A percentile compares a stretch with the other conserved stretches of the same genome.
Evolutionary conservation across 2,888 invertebrate genomes (phyloP).

Genomic region (Smittia sp.): DNA sequence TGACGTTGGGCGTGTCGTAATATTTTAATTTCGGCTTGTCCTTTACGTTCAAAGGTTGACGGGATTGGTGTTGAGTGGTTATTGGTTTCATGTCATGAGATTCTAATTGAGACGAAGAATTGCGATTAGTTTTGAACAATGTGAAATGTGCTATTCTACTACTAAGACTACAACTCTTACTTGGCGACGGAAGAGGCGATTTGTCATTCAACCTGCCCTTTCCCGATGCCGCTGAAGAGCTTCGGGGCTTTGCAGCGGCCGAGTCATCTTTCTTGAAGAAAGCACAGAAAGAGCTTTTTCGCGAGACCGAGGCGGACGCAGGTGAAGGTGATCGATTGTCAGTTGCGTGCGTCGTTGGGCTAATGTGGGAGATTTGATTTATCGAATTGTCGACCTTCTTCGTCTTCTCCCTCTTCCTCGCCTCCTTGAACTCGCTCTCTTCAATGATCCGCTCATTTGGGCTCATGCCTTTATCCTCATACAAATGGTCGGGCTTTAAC

Average conservation of each 20-base stretch:
- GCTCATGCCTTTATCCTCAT: conserved; percentile 59
- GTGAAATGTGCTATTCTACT: conserved; percentile 33
- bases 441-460: conserved; percentile 51
- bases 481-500: conserved; percentile 72
- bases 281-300: conserved; percentile 79
- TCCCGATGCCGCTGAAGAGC: conserved; percentile 45
- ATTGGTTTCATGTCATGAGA: conserved; percentile 40
- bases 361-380: conserved; percentile 43
- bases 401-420: conserved; percentile 60
- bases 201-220: conserved; percentile 35
- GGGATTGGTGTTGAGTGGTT: conserved; percentile 45
- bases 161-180: conserved; percentile 37
- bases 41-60: conserved; percentile 46
- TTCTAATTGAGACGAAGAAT: conserved; percentile 45
- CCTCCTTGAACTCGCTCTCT: conserved; percentile 57
- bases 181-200: conserved; percentile 40
- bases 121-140: conserved; percentile 41
- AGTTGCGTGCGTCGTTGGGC: conserved; percentile 43
- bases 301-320: conserved; percentile 61
- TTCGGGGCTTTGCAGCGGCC: conserved; percentile 52
- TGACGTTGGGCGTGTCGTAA: conserved; percentile 65
- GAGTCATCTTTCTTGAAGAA: conserved; percentile 72
- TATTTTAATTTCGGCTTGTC: conserved; percentile 54
- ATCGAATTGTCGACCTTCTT: conserved; percentile 44
- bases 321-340: conserved; percentile 67